A percentile compares a stretch with the other conserved stretches of the same genome.
These are phyloP conservation scores for Kryptolebias ocellatus DNA, from an alignment of 2,797 vertebrate species.

Conservation along the genomic window DNA sequence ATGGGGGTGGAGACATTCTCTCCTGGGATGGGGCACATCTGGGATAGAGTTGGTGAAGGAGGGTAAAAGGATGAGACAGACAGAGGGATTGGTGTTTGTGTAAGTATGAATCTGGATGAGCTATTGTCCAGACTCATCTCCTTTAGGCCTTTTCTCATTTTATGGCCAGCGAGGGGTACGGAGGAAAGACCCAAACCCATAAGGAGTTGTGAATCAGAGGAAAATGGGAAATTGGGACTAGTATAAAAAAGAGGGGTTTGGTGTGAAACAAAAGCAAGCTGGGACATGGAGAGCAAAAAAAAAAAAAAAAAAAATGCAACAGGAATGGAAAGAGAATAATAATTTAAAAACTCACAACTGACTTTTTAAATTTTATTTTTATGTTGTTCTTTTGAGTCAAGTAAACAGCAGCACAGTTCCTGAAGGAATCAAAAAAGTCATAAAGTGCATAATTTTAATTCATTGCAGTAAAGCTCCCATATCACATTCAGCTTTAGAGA, in stretches of 20 bases:
- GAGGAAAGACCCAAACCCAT: constrained; percentile 49
- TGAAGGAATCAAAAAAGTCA: not conserved
- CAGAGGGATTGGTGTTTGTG: constrained; percentile 46
- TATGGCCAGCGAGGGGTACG: constrained; percentile 20
- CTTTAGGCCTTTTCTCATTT: constrained; percentile 5
- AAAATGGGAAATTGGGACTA: constrained; percentile 63
- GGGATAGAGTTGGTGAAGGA: constrained; percentile 55
- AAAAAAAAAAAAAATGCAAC: constrained; percentile 9
- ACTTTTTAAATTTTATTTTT: constrained; percentile 26
- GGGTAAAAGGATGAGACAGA: constrained; percentile 65
- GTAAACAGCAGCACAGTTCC: no score
- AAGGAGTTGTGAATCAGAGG: constrained; percentile 60
- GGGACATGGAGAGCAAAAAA: constrained; percentile 17
- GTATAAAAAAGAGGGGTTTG: constrained; percentile 22
- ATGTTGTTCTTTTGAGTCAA: no score
- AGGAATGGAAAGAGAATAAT: constrained; percentile 43
- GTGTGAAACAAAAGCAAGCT: constrained; percentile 9
- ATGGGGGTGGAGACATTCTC: constrained; percentile 29
- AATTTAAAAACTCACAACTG: constrained; percentile 39
- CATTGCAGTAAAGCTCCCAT: constrained; percentile 23
- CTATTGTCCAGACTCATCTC: not conserved
- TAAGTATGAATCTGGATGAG: constrained; percentile 23
- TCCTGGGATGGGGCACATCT: constrained; percentile 64
- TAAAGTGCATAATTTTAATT: constrained; percentile 42
- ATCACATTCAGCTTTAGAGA: not conserved